Evolutionary conservation across 2,113 vertebrate species (phyloP).

Genomic region (Murina feae): DNA sequence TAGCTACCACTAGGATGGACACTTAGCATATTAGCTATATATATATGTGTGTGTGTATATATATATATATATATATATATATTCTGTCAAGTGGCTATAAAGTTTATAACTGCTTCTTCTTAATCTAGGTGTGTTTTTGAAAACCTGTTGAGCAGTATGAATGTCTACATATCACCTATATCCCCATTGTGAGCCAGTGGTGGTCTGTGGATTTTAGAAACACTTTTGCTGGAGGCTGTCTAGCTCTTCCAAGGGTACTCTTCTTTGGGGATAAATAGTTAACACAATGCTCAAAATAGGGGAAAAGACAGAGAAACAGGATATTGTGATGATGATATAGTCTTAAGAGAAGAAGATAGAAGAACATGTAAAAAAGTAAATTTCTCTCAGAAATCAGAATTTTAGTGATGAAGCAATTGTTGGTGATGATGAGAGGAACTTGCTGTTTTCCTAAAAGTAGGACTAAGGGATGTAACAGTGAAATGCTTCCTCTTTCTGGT

Average conservation of each 20-base stretch:
- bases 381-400: not conserved
- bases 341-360: not conserved
- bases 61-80: no score
- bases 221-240: not conserved
- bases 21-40: no score
- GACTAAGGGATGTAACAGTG: not conserved
- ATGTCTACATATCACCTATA: not conserved
- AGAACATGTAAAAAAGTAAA: not conserved
- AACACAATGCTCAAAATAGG: not conserved
- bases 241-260: not conserved
- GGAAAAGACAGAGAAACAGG: not conserved
- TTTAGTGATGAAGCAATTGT: not conserved
- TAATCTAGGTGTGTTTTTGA: not conserved
- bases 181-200: fast-evolving
- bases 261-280: not conserved
- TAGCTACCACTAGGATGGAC: no score
- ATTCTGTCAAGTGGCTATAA: not conserved
- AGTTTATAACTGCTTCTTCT: not conserved
- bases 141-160: not conserved
- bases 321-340: not conserved
- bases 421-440: not conserved
- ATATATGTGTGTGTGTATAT: no score
- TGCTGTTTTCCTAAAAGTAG: not conserved
- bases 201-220: not conserved
- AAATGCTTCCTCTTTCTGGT: not conserved